Conservation (phyloP, 2,888 invertebrate genomes). For the Ametastegia equiseti region DNA sequence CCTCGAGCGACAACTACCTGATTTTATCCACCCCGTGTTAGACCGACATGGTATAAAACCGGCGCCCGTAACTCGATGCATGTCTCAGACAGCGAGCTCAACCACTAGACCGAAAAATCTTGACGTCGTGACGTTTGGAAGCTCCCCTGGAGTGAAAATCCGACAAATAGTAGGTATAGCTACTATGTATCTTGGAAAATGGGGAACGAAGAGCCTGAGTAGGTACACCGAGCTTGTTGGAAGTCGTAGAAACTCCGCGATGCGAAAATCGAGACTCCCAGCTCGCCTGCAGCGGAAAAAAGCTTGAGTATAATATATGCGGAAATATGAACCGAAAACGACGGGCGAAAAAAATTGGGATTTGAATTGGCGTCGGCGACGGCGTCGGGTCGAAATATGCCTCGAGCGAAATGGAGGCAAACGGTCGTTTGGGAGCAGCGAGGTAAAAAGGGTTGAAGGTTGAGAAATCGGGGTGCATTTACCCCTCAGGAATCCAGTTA, state of each 20-base stretch:
- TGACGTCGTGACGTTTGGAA: not conserved
- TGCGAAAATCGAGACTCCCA: not conserved
- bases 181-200: not conserved
- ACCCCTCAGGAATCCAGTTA: not conserved
- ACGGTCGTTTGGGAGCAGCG: not conserved
- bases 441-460: constrained; percentile 9
- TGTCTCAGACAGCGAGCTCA: not conserved
- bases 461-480: not conserved
- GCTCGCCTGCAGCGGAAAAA: not conserved
- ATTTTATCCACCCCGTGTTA: constrained; percentile 11
- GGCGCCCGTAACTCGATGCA: constrained; percentile 23
- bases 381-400: constrained; percentile 25
- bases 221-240: not conserved
- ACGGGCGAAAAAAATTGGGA: not conserved
- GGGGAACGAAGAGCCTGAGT: not conserved
- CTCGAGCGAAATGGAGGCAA: not conserved
- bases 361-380: not conserved
- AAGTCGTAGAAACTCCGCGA: not conserved
- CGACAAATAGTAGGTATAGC: not conserved
- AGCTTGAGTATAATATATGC: constrained; percentile 7
- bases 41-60: not conserved
- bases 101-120: not conserved
- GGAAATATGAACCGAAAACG: constrained; percentile 24
- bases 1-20: constrained; percentile 31
- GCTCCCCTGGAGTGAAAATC: not conserved